Base-by-base conservation (phyloP, 2,888 invertebrate genomes). In the Mystacides longicornis region DNA sequence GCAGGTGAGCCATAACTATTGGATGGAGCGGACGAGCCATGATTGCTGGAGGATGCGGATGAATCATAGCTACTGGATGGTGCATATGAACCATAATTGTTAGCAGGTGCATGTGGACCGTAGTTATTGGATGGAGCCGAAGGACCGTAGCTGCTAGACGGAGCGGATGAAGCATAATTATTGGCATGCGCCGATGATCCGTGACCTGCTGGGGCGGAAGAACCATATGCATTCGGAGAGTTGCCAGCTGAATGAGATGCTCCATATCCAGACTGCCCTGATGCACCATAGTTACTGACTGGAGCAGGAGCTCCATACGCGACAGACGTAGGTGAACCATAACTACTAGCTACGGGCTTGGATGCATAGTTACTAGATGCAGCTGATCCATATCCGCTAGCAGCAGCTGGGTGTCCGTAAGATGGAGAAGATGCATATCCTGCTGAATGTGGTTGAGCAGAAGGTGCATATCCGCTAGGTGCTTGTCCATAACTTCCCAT, bases 321-420 rank as follows among this genome's bases (percentile, higher is more conserved):
- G 11, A 11, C 5, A 7, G 27, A 27, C 11, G 27, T 11, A 7
- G 27, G 27, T 27, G 27, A 27, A 7, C 27, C 27, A 27, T 37
- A 7, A 37, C 37, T 37, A n/a, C n/a, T n/a, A n/a, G n/a, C n/a
- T n/a, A n/a, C n/a, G n/a, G n/a, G n/a, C n/a, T n/a, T n/a, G n/a
- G n/a, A n/a, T n/a, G n/a, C n/a, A n/a, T n/a, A n/a, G n/a, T n/a
- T n/a, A 14, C n/a, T n/a, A n/a, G 27, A 27, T 5, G 37, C 37
- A n/a, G 37, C 3, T 7, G 37, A 3, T 3, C 37, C 14, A 14
- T 37, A 37, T 7, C 7, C 37, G 14, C 7, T 37, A 42, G 48
- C 31, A 31, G 53, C 3, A 21, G 20, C 48, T 27, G 48, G 22
- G 23, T n/a, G 27, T 45, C 21, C 42, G 33, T 48, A 49, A 21